Evolutionary conservation across 2,888 invertebrate genomes (phyloP).

Genomic region (Campopleginae sp.): DNA sequence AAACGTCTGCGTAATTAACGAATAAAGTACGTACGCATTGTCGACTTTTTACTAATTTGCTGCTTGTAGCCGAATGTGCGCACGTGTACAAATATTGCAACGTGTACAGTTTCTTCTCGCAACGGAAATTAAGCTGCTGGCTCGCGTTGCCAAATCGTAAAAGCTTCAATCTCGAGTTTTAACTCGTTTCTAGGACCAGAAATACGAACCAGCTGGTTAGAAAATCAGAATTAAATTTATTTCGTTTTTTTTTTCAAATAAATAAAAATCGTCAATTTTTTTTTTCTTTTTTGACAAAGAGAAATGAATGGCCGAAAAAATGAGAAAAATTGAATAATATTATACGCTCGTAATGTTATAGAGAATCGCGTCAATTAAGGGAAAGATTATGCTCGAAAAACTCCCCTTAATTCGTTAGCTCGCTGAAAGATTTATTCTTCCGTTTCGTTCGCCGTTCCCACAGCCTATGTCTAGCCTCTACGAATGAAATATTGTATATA

Average conservation of each 20-base stretch:
- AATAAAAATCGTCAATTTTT: not conserved
- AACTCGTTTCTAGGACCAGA: slow-evolving; percentile 20
- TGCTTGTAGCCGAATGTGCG: slow-evolving; percentile 18
- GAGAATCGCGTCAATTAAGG: slow-evolving; percentile 42
- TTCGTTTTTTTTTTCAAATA: not conserved
- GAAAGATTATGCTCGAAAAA: slow-evolving; percentile 33
- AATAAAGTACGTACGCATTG: not conserved
- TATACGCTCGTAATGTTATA: slow-evolving; percentile 4
- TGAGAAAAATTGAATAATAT: not conserved
- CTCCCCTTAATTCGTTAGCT: slow-evolving; percentile 58
- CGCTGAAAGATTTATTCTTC: slow-evolving; percentile 73
- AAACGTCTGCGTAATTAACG: slow-evolving; percentile 11
- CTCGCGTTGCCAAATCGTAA: slow-evolving; percentile 36
- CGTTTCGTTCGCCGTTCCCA: slow-evolving; percentile 23
- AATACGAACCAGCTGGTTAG: not conserved
- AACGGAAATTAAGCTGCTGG: slow-evolving; percentile 7
- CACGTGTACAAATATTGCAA: slow-evolving; percentile 55
- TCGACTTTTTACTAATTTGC: slow-evolving; percentile 2
- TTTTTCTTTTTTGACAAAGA: not conserved
- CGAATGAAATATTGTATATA: slow-evolving; percentile 38
- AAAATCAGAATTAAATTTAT: not conserved
- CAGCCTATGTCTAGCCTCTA: slow-evolving; percentile 17
- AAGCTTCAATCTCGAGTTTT: slow-evolving; percentile 34
- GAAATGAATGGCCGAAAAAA: not conserved
- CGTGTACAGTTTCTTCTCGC: slow-evolving; percentile 27